phyloP scores from a whole-genome alignment of 2,113 vertebrate genomes.

The Anguilla rostrata region DNA sequence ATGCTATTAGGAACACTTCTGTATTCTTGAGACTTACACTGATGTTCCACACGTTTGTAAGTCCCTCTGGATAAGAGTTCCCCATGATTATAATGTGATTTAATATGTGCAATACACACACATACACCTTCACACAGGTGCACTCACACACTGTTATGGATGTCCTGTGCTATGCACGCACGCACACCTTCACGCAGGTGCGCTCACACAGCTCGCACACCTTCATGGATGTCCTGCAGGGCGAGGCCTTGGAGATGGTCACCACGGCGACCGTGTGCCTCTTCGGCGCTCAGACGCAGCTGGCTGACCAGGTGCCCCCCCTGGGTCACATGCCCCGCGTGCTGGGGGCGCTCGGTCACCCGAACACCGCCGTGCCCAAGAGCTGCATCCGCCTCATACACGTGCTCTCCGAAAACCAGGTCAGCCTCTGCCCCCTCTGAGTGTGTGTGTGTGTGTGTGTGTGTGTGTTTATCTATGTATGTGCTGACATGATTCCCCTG shows the following conservation, averaged over 20 bases:
- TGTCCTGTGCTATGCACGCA: background rate
- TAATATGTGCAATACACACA: too few relatives aligned
- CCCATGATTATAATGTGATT: too few relatives aligned
- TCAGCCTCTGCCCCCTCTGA: conserved; percentile 43
- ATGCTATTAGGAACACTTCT: too few relatives aligned
- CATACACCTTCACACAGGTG: background rate
- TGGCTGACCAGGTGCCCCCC: conserved; percentile 95
- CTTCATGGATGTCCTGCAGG: conserved; percentile 63
- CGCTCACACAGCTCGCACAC: background rate
- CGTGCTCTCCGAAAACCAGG: conserved; percentile 92
- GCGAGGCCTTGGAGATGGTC: conserved; percentile 91
- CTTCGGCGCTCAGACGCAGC: conserved; percentile 86
- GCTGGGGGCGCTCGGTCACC: conserved; percentile 88
- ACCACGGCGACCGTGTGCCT: conserved; percentile 92
- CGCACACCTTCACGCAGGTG: background rate
- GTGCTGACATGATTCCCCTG: background rate
- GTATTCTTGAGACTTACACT: too few relatives aligned
- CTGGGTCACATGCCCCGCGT: conserved; percentile 92
- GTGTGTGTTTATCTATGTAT: background rate
- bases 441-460: background rate
- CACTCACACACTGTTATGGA: background rate
- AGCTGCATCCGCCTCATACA: conserved; percentile 92
- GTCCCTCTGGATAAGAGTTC: too few relatives aligned
- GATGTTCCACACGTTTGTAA: too few relatives aligned
- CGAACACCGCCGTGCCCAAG: conserved; percentile 92